Evolutionary conservation across 1,140 invertebrate genomes (phyloP), one percentile per base, ranked within the genome.

Genomic region (Portunus trituberculatus): DNA sequence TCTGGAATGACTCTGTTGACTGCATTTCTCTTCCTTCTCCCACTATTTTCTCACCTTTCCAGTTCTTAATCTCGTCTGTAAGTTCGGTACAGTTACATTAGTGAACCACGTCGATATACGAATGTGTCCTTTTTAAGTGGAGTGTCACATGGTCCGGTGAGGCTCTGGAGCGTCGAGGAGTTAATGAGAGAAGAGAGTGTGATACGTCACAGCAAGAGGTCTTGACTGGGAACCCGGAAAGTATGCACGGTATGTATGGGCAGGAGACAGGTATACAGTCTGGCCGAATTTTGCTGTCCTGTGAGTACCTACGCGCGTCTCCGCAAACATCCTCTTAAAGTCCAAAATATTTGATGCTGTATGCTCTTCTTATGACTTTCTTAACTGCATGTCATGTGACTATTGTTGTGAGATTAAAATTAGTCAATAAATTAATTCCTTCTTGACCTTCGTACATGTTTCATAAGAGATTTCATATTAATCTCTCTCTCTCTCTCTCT

Each of bases 191-290:
- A n/a, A 12, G 29, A n/a, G 86, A 90, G 93, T 90, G 93, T 52
- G 93, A 90, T 94, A 94, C 86, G 48, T 90, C 93, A 28, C 93
- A 94, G 93, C 93, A 90, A 59, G 93, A 67, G 93, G 93, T 94
- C 93, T 89, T 89, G 39, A 10, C 93, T 94, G 93, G 93, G 52
- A 90, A 48, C 39, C 93, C 25, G 59, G 86, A 31, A 90, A 89
- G 32, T 94, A 94, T 94, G 93, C 93, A 88, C 32, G 93, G 93
- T 45, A 94, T 94, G 93, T 52, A 83, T 82, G 39, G 91, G 29
- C 32, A 29, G n/a, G 67, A 59, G 52, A 32, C 31, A 29, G 48
- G n/a, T 28, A n/a, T n/a, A n/a, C n/a, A 32, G 59, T 52, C 12
- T 31, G 91, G 59, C 31, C 39, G 52, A 52, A 10, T 59, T 59